Conservation (phyloP, 2,113 vertebrate genomes). For the Mastomys natalensis region DNA sequence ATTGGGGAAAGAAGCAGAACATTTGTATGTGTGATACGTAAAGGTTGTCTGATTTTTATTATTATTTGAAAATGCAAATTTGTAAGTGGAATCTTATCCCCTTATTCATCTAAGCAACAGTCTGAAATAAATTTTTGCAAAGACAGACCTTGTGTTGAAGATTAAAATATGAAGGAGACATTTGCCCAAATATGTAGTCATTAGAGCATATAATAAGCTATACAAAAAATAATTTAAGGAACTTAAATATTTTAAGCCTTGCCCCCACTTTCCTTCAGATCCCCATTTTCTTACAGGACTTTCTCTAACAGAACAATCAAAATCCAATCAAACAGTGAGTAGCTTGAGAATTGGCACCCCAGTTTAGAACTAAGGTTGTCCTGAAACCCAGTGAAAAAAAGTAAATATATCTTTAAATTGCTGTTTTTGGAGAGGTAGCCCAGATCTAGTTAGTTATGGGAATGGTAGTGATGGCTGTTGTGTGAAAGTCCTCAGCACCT, state of each 20-base stretch:
- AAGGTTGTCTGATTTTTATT: slow-evolving; percentile 19
- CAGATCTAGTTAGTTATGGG: not conserved
- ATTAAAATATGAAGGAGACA: not conserved
- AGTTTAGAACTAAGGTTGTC: not conserved
- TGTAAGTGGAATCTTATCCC: not conserved
- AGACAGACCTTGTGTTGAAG: not conserved
- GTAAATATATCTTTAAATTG: not conserved
- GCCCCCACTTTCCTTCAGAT: not conserved
- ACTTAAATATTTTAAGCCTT: not conserved
- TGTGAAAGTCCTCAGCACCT: no score
- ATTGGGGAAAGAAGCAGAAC: not conserved
- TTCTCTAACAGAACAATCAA: not conserved
- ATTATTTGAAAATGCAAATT: not conserved
- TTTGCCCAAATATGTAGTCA: not conserved
- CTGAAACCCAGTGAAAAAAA: not conserved
- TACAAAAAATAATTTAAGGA: not conserved
- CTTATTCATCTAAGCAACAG: not conserved
- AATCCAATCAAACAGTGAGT: not conserved
- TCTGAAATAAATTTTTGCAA: not conserved
- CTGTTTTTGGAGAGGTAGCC: not conserved
- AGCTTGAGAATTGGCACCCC: not conserved
- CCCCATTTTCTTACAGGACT: not conserved
- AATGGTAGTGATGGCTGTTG: not conserved
- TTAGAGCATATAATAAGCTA: not conserved
- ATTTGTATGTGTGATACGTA: not conserved